Base-by-base conservation (phyloP, 2,888 invertebrate genomes). In the Caenorhabditis sp. region DNA sequence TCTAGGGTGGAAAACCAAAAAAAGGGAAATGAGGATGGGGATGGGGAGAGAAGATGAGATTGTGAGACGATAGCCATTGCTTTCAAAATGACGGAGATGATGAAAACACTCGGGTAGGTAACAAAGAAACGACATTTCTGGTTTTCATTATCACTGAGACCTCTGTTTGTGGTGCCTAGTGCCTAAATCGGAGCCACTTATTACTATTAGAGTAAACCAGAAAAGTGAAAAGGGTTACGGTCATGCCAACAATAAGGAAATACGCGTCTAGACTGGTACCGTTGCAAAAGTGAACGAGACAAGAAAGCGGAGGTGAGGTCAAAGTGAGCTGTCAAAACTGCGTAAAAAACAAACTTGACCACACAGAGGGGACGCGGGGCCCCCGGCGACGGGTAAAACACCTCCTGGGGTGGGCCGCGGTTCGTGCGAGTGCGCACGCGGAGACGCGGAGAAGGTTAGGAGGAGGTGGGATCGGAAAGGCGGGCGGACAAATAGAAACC, bases 381-480 rank as follows among this genome's bases (percentile, higher is more conserved):
- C 20, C 35, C 24, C 43, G 53, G 70, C 70, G 59, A 50, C 70
- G 59, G 56, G 50, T 63, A 73, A 73, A 63, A 63, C 63, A 63
- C 72, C 72, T 73, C 72, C 52, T 35, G 43, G 48, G 62, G 56
- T 48, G 46, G 32, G 35, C 30, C 24, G 17, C 62, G 37, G 62
- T 62, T 63, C 63, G 72, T 65, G 72, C 50, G 72, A 63, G 72
- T 63, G 72, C 72, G 72, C 63, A 73, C 72, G 63, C 72, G 72
- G 46, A 73, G 63, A 73, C 59, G 70, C 70, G 70, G 59, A 59
- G 59, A 70, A 59, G 59, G 59, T 59, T 59, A 61, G 70, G 70
- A 61, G 70, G 70, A 70, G 70, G 70, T 59, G 70, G 70, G 70
- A 61, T 70, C 59, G 70, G 59, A 70, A 63, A 73, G 63, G 63